Percentiles rank a stretch among this genome's conserved stretches.
phyloP scores from a whole-genome alignment of 2,797 vertebrate genomes.

The Rhadinocentrus ornatus region DNA sequence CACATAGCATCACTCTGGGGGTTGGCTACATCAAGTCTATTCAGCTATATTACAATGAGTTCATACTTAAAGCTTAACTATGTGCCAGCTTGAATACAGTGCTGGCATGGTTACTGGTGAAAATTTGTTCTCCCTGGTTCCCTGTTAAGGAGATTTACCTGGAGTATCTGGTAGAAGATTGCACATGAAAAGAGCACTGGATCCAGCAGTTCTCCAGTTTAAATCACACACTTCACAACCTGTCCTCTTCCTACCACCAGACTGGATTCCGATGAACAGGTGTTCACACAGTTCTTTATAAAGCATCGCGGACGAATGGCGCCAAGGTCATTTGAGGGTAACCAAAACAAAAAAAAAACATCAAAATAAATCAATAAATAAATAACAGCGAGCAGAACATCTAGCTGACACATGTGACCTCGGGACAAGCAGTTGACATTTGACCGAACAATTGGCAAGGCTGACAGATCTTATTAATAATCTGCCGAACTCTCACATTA shows the following conservation, averaged over 20 bases:
- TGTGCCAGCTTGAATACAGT: conserved; percentile 18
- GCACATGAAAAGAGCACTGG: not conserved
- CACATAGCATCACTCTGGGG: conserved; percentile 14
- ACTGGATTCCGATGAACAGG: not conserved
- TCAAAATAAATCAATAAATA: not conserved
- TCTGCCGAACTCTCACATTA: conserved; percentile 9
- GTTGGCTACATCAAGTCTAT: conserved; percentile 25
- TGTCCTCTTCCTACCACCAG: conserved; percentile 12
- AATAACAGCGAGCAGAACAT: not conserved
- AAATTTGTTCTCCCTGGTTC: conserved; percentile 6
- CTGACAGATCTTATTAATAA: conserved; percentile 26
- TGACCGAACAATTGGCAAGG: not conserved
- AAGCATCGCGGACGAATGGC: conserved; percentile 60
- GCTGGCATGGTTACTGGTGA: conserved; percentile 12
- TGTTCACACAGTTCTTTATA: conserved; percentile 21
- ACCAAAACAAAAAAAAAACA: conserved; percentile 11
- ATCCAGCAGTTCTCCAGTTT: conserved; percentile 11
- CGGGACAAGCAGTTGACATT: conserved; percentile 5
- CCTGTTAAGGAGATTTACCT: conserved; percentile 6
- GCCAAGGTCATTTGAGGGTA: conserved; percentile 80
- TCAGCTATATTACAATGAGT: conserved; percentile 1
- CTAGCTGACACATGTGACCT: not conserved
- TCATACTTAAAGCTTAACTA: conserved; percentile 15
- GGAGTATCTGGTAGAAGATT: conserved; percentile 28
- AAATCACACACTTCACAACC: conserved; percentile 15